Conservation (phyloP, 2,797 vertebrate genomes). For the Thunnus albacares region DNA sequence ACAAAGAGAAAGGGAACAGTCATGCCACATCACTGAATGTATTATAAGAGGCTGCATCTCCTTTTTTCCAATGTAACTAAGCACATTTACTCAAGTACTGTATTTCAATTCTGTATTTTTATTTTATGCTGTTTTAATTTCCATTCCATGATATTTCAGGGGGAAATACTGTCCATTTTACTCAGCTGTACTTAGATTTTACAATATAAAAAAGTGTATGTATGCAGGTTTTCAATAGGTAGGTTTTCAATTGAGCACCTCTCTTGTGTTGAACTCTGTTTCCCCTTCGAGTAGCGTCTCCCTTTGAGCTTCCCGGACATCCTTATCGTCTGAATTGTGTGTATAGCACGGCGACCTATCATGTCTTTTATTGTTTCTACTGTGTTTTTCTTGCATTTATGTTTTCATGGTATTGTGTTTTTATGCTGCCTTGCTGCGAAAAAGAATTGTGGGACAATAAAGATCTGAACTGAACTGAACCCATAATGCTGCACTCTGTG, state of each 20-base stretch:
- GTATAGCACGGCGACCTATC: no score
- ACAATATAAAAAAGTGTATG: no score
- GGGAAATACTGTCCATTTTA: background rate
- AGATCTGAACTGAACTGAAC: background rate
- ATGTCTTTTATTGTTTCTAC: background rate
- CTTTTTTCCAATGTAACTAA: no score
- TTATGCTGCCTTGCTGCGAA: no score
- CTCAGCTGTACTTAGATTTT: background rate
- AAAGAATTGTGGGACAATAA: background rate
- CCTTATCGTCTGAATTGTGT: no score
- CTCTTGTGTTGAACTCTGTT: no score
- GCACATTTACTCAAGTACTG: background rate
- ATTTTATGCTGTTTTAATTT: background rate
- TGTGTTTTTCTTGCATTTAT: background rate
- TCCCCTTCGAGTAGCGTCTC: no score
- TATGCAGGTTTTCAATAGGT: no score
- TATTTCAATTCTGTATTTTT: background rate
- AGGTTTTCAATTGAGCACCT: no score
- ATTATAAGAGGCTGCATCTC: constrained; percentile 5
- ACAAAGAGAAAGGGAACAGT: constrained; percentile 4
- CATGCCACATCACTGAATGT: constrained; percentile 5
- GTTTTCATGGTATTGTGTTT: no score
- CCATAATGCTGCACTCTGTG: no score
- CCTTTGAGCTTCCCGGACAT: background rate
- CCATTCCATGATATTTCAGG: no score